Evolutionary conservation across 2,797 vertebrate species (phyloP), one percentile per base, ranked within the genome.

Genomic region (Mionectes olivaceus): DNA sequence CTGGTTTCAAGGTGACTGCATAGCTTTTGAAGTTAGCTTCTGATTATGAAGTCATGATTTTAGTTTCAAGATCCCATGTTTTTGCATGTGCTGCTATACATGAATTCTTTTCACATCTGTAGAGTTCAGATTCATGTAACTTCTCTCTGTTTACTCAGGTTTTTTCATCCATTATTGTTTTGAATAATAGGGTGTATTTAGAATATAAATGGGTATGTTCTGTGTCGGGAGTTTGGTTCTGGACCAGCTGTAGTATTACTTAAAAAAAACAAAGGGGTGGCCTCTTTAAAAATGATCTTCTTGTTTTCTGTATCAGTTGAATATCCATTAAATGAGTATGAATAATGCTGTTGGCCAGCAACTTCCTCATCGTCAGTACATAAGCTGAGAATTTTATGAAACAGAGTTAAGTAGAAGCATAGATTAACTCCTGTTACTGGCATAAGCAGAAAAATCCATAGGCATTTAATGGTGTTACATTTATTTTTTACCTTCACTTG

Each of bases 71-170:
- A 96, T 96, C 81, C 86, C 89, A 82, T 95, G 44, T 82, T 92
- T 95, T 89, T 97, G 70, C 78, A 73, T 95, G 82, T 95, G 89
- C 93, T 96, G 64, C 90, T 95, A 93, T 96, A 96, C 94, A 63
- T 95, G 94, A 96, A 96, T 94, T 85, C 83, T 83, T 94, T 96
- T 90, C 93, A 97, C 37, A n/a, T 68, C 93, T 96, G 92, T 97
- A 90, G 84, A 77, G 69, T 76, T 94, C 88, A 88, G 74, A 76
- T 92, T 97, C 55, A 89, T 93, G 71, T 94, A 61, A 17, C 15
- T 91, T 63, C 87, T 68, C 84, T 63, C 71, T 92, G 61, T 96
- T 95, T 93, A 55, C 33, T 92, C 59, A 61, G 81, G 27, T 76
- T 95, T 75, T 79, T 90, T 28, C 10, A 47, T 87, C 71, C 17